A percentile compares a stretch with the other conserved stretches of the same genome.
Conservation (phyloP, 2,888 invertebrate species). For the Torymus auratus region DNA sequence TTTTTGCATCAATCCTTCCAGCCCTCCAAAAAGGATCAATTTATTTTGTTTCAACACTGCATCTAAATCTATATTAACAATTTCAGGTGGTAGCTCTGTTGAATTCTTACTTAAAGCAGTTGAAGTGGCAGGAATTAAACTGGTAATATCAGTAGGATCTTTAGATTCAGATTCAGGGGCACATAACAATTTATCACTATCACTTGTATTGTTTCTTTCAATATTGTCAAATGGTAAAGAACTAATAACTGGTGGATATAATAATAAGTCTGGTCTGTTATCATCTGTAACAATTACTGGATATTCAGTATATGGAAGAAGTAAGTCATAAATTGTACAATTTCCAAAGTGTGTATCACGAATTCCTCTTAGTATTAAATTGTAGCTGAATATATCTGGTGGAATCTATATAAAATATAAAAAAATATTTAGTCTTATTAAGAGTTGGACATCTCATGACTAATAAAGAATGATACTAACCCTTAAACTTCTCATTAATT, state of each 20-base stretch:
- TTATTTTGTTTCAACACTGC: conserved; percentile 79
- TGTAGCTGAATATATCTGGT: conserved; percentile 87
- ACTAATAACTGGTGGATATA: conserved; percentile 72
- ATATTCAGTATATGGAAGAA: conserved; percentile 50
- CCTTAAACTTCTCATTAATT: conserved; percentile 83
- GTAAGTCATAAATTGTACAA: conserved; percentile 63
- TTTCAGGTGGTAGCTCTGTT: conserved; percentile 22
- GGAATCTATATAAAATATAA: conserved; percentile 46
- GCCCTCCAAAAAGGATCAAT: conserved; percentile 88
- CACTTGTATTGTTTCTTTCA: conserved; percentile 71
- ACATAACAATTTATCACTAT: neutral
- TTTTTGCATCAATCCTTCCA: conserved; percentile 84
- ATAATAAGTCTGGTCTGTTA: conserved; percentile 83
- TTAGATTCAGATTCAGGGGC: conserved; percentile 6
- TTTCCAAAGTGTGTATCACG: conserved; percentile 90
- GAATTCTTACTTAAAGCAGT: neutral
- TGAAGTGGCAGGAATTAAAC: neutral
- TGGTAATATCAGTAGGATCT: neutral
- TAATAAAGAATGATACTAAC: conserved; percentile 73
- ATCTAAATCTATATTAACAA: conserved; percentile 60
- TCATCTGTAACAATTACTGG: conserved; percentile 62
- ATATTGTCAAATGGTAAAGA: conserved; percentile 65
- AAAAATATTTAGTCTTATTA: neutral
- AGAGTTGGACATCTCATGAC: neutral
- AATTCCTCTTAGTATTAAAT: conserved; percentile 87